Conservation (phyloP, 2,113 vertebrate genomes). For the Rhagologus leucostigma region DNA sequence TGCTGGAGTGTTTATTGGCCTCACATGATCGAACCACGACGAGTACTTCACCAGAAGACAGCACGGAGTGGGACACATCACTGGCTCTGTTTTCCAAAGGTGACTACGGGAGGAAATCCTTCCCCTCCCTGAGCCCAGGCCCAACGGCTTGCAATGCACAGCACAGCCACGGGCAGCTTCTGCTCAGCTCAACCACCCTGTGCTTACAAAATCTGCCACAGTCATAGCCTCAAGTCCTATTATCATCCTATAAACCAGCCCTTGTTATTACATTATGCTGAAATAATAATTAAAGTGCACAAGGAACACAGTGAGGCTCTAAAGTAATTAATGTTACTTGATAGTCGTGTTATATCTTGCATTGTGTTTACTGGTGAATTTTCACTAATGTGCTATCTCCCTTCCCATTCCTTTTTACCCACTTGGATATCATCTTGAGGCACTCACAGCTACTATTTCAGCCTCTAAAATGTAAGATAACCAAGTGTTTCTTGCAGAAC, state of each 20-base stretch:
- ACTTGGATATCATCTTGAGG: slow-evolving; percentile 57
- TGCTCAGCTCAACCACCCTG: not conserved
- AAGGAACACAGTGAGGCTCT: slow-evolving; percentile 29
- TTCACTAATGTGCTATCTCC: not conserved
- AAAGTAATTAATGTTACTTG: slow-evolving; percentile 37
- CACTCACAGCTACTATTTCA: slow-evolving; percentile 60
- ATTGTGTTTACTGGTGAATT: slow-evolving; percentile 16
- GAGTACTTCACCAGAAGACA: not conserved
- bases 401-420: slow-evolving; percentile 2
- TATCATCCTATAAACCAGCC: not conserved
- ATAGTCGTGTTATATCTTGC: slow-evolving; percentile 52
- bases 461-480: slow-evolving; percentile 72
- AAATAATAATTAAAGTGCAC: slow-evolving; percentile 58
- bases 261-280: slow-evolving; percentile 9
- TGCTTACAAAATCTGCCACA: slow-evolving; percentile 26
- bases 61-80: not conserved
- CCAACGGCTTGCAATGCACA: accelerated
- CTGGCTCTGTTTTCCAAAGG: not conserved
- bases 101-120: not conserved
- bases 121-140: not conserved
- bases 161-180: not conserved
- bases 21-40: accelerated
- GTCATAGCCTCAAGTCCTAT: slow-evolving; percentile 14
- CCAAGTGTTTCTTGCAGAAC: slow-evolving; percentile 79
- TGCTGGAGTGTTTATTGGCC: not conserved